Evolutionary conservation across 2,113 vertebrate species (phyloP), one percentile per base, ranked within the genome.

Genomic region (Rutilus rutilus): DNA sequence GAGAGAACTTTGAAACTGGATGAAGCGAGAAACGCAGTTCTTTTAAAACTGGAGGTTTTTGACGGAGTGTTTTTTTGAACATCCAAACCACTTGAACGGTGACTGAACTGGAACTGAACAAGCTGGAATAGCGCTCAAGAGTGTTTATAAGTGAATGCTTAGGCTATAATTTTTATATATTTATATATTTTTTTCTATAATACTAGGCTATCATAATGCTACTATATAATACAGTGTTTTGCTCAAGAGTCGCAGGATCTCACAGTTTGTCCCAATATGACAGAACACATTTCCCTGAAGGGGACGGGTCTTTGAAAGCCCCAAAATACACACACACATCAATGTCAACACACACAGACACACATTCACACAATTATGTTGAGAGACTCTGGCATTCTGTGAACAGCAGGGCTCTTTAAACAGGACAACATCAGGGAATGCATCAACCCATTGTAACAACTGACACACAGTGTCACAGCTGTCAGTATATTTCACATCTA

Each of bases 331-430:
- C 30, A 73, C 65, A 71, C 65, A 57, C 30, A 69, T 50, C 27
- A 27, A 36, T 69, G 67, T 57, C 50, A 69, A 83, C 67, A 42
- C 67, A 59, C 23, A n/a, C 47, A 73, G 65, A 45, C 50, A 36
- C 60, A 65, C 42, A 19, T 47, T 45, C 52, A 33, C 50, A 42
- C 21, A 59, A 33, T 33, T 82, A 64, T 65, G 15, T 15, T 73
- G 65, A 83, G 71, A 83, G 82, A 17, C 52, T 74, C 69, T 57
- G 52, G 52, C 67, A 54, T 74, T 54, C 69, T 75, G 69, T 74
- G 57, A 73, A 84, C 52, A 83, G 82, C 21, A 73, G 39, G 69
- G 54, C 69, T 75, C 52, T 60, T 75, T 84, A 84, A 74, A 62
- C 42, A 75, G 9, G 10, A 73, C 36, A 71, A 69, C 67, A 71